A percentile compares a stretch with the other conserved stretches of the same genome.
These are phyloP conservation scores for Drosophila testacea DNA, from an alignment of 2,888 invertebrate genomes.

Conservation along the genomic window DNA sequence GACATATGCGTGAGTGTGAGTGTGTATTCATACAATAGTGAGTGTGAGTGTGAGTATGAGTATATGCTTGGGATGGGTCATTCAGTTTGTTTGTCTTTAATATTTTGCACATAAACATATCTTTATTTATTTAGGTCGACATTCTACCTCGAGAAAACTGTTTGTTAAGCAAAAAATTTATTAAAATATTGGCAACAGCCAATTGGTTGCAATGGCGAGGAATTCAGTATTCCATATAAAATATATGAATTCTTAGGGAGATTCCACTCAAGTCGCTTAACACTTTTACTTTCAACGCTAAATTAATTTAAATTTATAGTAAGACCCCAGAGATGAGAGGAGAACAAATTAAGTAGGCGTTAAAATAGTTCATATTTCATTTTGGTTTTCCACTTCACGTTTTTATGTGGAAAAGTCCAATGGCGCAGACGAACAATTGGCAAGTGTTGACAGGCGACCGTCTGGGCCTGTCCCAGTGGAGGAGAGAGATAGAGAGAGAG, in stretches of 20 bases:
- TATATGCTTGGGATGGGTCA: conserved; percentile 31
- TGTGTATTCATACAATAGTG: neutral
- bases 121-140: conserved; percentile 83
- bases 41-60: conserved; percentile 9
- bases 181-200: conserved; percentile 59
- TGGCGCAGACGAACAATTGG: conserved; percentile 77
- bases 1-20: conserved; percentile 51
- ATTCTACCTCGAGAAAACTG: conserved; percentile 48
- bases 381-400: conserved; percentile 41
- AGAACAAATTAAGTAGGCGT: conserved; percentile 84
- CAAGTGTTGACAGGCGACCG: conserved; percentile 72
- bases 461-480: neutral
- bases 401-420: conserved; percentile 71
- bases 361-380: conserved; percentile 84
- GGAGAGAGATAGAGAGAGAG: neutral
- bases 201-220: conserved; percentile 17
- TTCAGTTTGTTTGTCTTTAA: conserved; percentile 79
- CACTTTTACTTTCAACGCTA: conserved; percentile 79
- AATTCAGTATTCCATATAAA: neutral
- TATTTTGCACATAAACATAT: conserved; percentile 84
- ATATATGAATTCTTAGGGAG: neutral
- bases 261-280: conserved; percentile 46
- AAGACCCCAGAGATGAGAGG: conserved; percentile 55
- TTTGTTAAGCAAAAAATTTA: conserved; percentile 65
- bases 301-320: conserved; percentile 80